phyloP scores from a whole-genome alignment of 2,888 invertebrate species.

The Tryphoninae sp. region DNA sequence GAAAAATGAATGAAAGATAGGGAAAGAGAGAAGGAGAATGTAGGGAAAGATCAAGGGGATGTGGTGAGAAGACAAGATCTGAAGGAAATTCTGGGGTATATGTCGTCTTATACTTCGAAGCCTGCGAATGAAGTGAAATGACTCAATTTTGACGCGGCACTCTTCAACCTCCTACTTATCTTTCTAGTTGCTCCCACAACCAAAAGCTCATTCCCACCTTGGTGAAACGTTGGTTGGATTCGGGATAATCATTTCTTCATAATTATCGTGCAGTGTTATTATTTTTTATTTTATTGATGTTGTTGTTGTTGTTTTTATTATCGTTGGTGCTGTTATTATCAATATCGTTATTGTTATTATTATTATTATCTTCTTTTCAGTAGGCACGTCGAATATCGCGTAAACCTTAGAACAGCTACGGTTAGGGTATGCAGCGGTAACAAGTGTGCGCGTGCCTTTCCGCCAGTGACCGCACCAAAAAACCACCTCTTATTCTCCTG shows the following conservation, averaged over 20 bases:
- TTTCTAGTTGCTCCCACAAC: conserved; percentile 1
- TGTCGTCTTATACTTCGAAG: conserved; percentile 40
- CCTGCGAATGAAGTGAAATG: conserved; percentile 46
- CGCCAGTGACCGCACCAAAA: no score
- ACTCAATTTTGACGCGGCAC: conserved; percentile 48
- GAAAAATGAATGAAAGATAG: conserved; percentile 44
- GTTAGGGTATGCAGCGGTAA: no score
- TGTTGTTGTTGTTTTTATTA: no score
- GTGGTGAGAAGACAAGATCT: conserved; percentile 18
- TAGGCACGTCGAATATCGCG: no score
- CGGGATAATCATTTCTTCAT: conserved; percentile 6
- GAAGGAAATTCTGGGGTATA: conserved; percentile 21
- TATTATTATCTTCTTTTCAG: no score
- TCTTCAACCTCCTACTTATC: conserved; percentile 22
- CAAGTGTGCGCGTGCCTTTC: no score
- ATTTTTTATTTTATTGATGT: no score
- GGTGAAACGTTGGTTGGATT: background rate
- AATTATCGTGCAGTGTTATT: background rate
- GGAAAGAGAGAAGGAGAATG: conserved; percentile 7
- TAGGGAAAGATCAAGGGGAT: conserved; percentile 25
- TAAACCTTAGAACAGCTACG: no score
- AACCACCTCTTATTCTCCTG: no score
- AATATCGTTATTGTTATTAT: no score
- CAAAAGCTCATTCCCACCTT: background rate
- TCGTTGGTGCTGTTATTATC: no score